Base-by-base conservation (phyloP, 2,113 vertebrate genomes). In the Corvus cornix region DNA sequence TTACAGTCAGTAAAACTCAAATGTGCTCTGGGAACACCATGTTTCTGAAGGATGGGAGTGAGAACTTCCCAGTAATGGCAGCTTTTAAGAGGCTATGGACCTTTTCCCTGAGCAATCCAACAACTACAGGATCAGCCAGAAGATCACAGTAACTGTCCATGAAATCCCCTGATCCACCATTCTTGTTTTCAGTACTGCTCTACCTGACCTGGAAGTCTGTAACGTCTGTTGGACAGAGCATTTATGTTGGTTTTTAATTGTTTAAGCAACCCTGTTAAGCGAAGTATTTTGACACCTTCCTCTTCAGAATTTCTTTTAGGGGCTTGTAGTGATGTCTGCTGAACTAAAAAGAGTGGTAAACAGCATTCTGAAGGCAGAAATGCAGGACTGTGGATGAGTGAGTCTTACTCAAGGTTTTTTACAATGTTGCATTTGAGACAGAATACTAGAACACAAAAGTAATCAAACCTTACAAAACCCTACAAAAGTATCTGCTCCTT, bases 301-400 rank as follows among this genome's bases (percentile, higher is more conserved):
- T n/a, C 59, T 84, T 51, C 22, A 26, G 44, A 63, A 56, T 66
- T 43, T 93, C 21, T 90, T 87, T 48, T 72, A 99, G 98, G 98
- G 99, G 14, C 97, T 98, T 68, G 98, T 99, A 28, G 98, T 98
- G 82, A 99, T 99, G 98, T 98, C 99, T 43, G 95, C 98, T 14
- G 98, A 99, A 76, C 96, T 99, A 77, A 98, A 99, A 94, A 98
- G 99, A 85, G 98, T 99, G 37, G 98, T 98, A 10, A 98, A 95
- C 76, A 99, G 99, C 97, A 99, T 99, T 81, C 78, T 99, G 87
- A 99, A 64, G 98, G 99, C 59, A 98, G 98, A 69, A 98, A 98
- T 74, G 98, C 98, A 17, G 98, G 81, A 39, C 98, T 98, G 96
- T 99, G 99, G 99, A 99, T 99, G 98, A 98, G 95, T 31, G 99